A percentile compares a stretch with the other conserved stretches of the same genome.
phyloP scores from a whole-genome alignment of 2,888 invertebrate genomes.

The Lissocephala sabroskyi region DNA sequence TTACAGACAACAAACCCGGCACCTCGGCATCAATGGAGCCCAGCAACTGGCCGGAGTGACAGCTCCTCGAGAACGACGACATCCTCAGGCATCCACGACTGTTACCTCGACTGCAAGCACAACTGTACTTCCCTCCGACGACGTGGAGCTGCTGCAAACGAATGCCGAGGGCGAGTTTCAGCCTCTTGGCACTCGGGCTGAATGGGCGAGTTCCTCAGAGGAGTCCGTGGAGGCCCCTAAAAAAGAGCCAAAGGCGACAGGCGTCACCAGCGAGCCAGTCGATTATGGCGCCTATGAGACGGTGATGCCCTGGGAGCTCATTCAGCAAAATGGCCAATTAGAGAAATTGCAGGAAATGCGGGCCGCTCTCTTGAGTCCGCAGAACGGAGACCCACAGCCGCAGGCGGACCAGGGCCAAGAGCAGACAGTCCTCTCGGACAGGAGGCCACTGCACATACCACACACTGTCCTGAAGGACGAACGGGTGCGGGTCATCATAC shows the following conservation, averaged over 20 bases:
- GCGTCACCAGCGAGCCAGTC: constrained; percentile 34
- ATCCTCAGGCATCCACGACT: constrained; percentile 13
- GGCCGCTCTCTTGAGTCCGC: constrained; percentile 37
- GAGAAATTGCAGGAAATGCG: constrained; percentile 51
- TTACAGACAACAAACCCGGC: constrained; percentile 83
- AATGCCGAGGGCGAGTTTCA: constrained; percentile 36
- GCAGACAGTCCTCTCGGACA: not conserved
- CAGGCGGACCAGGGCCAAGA: constrained; percentile 1
- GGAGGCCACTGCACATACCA: constrained; percentile 10
- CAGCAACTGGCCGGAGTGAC: constrained; percentile 56
- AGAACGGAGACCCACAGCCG: constrained; percentile 9
- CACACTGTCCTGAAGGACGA: constrained; percentile 61
- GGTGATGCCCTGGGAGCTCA: constrained; percentile 62
- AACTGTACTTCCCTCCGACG: constrained; percentile 32
- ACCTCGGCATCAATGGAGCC: constrained; percentile 78
- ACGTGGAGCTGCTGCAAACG: constrained; percentile 55
- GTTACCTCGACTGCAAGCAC: too few relatives aligned
- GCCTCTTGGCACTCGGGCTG: constrained; percentile 38
- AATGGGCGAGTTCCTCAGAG: constrained; percentile 52
- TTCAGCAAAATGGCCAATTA: constrained; percentile 60
- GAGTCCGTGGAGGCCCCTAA: constrained; percentile 28
- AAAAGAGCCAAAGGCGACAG: constrained; percentile 17
- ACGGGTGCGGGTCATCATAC: constrained; percentile 79
- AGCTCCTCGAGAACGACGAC: constrained; percentile 48
- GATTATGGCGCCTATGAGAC: constrained; percentile 50